Base-by-base conservation (phyloP, 1,140 invertebrate genomes). In the Brachionus asplanchnoidis region DNA sequence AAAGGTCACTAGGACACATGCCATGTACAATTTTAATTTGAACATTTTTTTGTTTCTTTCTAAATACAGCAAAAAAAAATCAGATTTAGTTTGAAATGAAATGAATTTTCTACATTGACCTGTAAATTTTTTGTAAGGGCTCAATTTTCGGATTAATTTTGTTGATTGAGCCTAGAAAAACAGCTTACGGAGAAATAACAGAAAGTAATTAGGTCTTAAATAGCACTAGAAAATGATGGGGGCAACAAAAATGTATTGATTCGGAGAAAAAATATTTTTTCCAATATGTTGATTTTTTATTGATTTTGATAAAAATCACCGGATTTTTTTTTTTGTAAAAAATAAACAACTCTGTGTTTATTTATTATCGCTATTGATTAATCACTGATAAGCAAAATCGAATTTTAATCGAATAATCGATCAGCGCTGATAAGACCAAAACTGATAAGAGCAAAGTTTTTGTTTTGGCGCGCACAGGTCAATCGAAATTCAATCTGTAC, bases 131-230 rank as follows among this genome's bases (percentile, higher is more conserved):
- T 36, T 36, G 4, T 32, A 68, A 68, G 26, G n/a, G 66, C 66
- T 68, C 32, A 32, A 68, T 68, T 68, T 68, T 32, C 66, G 66
- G 66, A 68, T 68, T 68, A 68, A 68, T 32, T 40, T 32, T 40
- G 32, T 32, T 68, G 32, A 68, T 32, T 32, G 32, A 68, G 66
- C 26, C 26, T 32, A 68, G 66, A 68, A 68, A 68, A 68, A 68
- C 66, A 68, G 66, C 66, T 68, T 68, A 68, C 66, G 66, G 66
- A 68, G 12, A 32, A 68, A 68, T 32, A 68, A 68, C 66, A 68
- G 66, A 68, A 68, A 68, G 66, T 68, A 68, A 68, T 68, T 68
- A 68, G 66, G 66, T 68, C 66, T 68, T 68, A 68, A 68, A 68
- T 68, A 68, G 26, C 66, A 68, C 66, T 68, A 68, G n/a, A 68